Evolutionary conservation across 1,140 invertebrate genomes (phyloP), one percentile per base, ranked within the genome.

Genomic region (Drosophila nigromelanica): DNA sequence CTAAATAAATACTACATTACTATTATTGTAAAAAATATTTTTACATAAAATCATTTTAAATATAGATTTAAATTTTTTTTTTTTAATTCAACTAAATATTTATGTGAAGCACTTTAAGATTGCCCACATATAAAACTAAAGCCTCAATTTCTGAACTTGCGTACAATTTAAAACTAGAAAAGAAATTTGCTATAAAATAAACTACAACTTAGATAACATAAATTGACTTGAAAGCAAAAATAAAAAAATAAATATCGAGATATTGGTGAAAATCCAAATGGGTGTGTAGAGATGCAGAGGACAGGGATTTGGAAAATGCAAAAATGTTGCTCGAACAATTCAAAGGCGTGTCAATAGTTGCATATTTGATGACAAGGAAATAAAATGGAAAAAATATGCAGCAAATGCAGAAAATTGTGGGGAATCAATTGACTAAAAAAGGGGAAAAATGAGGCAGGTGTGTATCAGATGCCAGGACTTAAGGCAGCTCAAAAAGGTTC

Each of bases 281-380:
- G 27, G 27, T 27, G 27, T 27, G 27, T 27, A 0, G n/a, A n/a
- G n/a, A n/a, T n/a, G n/a, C 0, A 27, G 24, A 4, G 27, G 27
- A 24, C 2, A 27, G 27, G 27, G 1, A 6, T 6, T 27, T 6
- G 5, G 52, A 18, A 48, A 62, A 30, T 24, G 18, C 52, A 37
- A 66, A 59, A 27, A 18, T 14, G 15, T 14, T 3, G 15, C 33
- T 12, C 33, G 1, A 40, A 39, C 35, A 42, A 63, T 50, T 55
- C 18, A 45, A 59, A 72, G 47, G 30, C 61, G 56, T 68, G 66
- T 59, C 33, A 59, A 45, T 45, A 80, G 58, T 82, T 70, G 81
- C 33, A 72, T 73, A 83, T 71, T 78, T 75, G 59, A 78, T 68
- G 56, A 64, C 66, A 40, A 61, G 24, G 35, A 59, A 12, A 21